phyloP scores from a whole-genome alignment of 1,140 invertebrate genomes.

The Protaetia brevitarsis region DNA sequence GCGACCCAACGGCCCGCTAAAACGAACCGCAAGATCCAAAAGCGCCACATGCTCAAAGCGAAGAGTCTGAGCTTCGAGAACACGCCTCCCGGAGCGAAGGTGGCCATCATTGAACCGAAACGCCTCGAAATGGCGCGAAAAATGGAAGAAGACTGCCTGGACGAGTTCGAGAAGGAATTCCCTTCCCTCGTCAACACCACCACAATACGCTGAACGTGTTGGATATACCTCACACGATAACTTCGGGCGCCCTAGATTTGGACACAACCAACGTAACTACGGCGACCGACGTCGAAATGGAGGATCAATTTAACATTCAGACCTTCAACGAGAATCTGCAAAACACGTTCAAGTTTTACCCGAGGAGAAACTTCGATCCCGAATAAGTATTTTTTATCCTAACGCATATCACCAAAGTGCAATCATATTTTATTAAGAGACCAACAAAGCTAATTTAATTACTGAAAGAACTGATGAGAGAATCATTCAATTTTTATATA shows the following conservation, averaged over 20 bases:
- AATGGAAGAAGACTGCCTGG: conserved; percentile 6
- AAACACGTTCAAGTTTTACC: neutral
- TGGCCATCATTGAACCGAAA: conserved; percentile 10
- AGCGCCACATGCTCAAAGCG: neutral
- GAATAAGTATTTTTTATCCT: neutral
- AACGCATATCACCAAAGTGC: conserved; percentile 7
- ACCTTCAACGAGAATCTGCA: neutral
- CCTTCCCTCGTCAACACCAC: neutral
- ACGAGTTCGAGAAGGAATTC: conserved; percentile 8
- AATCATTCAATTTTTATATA: too few species aligned
- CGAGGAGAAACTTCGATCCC: neutral
- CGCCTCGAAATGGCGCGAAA: neutral
- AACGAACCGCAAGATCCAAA: neutral
- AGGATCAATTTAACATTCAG: neutral
- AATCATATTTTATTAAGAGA: neutral
- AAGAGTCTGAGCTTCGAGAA: neutral
- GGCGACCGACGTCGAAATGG: neutral
- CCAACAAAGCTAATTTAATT: too few species aligned
- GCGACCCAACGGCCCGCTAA: conserved; percentile 12
- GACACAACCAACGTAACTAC: neutral
- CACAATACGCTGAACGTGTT: neutral
- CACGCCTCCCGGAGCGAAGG: neutral
- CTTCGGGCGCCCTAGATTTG: neutral
- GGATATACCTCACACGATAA: neutral
- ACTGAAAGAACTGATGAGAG: too few species aligned